Evolutionary conservation across 2,888 invertebrate species (phyloP), one percentile per base, ranked within the genome.

Genomic region (Thelaira solivaga): DNA sequence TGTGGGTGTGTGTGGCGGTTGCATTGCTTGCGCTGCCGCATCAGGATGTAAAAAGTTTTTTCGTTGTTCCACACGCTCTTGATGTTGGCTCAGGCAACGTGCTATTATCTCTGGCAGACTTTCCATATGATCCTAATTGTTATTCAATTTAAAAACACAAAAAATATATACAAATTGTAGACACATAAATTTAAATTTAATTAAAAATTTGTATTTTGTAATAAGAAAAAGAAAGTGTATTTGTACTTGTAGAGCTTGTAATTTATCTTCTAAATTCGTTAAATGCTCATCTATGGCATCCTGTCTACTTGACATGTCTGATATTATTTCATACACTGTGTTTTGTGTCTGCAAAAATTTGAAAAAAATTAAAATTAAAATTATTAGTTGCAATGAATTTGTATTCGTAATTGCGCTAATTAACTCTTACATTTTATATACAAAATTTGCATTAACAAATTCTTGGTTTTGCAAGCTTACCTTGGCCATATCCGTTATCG

Each of bases 401-500:
- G n/a, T n/a, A n/a, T n/a, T n/a, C n/a, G n/a, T n/a, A n/a, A n/a
- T n/a, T n/a, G n/a, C n/a, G n/a, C n/a, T n/a, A n/a, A n/a, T n/a
- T n/a, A n/a, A n/a, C n/a, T n/a, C n/a, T 43, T 41, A 43, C 53
- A 55, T 22, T 22, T 31, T n/a, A n/a, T n/a, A n/a, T n/a, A n/a
- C n/a, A n/a, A n/a, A n/a, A n/a, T n/a, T 67, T 13, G 6, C 0
- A 59, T 39, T 22, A 59, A 22, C 29, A 69, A 69, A 59, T 69
- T 47, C 11, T 55, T 43, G 11, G 10, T 68, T 11, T 18, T n/a
- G n/a, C n/a, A n/a, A 82, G 89, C 90, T 91, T 93, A 99, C 99
- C 94, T 99, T 99, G 85, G 99, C 99, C 96, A 99, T 98, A 89
- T 99, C 99, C 76, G 98, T 98, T 89, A 99, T 96, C 76, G 99